phyloP scores from a whole-genome alignment of 2,888 invertebrate genomes.

The Isoperla grammatica region DNA sequence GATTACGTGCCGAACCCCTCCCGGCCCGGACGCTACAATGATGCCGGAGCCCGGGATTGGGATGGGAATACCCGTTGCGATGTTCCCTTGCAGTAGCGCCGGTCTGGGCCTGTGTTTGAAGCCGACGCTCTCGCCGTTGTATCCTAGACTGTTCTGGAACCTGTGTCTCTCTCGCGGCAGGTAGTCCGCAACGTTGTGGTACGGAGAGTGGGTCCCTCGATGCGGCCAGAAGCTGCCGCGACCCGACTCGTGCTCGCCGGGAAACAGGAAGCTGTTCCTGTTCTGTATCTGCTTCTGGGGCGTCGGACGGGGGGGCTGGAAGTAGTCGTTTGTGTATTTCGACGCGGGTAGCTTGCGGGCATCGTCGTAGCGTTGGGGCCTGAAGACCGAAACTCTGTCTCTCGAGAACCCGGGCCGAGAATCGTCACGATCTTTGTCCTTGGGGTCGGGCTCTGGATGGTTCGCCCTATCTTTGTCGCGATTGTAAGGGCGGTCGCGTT shows the following conservation, averaged over 20 bases:
- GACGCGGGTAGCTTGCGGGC: slow-evolving; percentile 9
- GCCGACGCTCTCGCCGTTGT: neutral
- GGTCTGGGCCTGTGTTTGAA: slow-evolving; percentile 2
- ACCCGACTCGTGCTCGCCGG: neutral
- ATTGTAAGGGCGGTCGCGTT: neutral
- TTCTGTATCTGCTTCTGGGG: slow-evolving; percentile 2
- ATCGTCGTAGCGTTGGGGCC: too few relatives aligned
- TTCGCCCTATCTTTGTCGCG: too few relatives aligned
- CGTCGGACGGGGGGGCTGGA: slow-evolving; percentile 6
- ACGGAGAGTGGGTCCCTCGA: neutral
- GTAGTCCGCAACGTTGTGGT: slow-evolving; percentile 2
- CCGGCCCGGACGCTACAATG: slow-evolving; percentile 11
- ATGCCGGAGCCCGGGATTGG: neutral
- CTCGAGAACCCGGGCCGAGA: neutral
- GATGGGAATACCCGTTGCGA: neutral
- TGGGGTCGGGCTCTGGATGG: neutral
- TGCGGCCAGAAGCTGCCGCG: neutral
- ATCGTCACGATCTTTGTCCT: neutral
- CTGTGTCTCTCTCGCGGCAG: neutral
- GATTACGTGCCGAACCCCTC: slow-evolving; percentile 19
- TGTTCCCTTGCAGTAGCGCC: neutral
- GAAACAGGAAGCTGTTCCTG: slow-evolving; percentile 13
- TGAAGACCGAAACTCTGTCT: too few relatives aligned
- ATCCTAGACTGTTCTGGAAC: neutral
- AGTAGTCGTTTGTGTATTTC: slow-evolving; percentile 11